Evolutionary conservation across 2,113 vertebrate genomes (phyloP).

Genomic region (Trichomycterus rosablanca): DNA sequence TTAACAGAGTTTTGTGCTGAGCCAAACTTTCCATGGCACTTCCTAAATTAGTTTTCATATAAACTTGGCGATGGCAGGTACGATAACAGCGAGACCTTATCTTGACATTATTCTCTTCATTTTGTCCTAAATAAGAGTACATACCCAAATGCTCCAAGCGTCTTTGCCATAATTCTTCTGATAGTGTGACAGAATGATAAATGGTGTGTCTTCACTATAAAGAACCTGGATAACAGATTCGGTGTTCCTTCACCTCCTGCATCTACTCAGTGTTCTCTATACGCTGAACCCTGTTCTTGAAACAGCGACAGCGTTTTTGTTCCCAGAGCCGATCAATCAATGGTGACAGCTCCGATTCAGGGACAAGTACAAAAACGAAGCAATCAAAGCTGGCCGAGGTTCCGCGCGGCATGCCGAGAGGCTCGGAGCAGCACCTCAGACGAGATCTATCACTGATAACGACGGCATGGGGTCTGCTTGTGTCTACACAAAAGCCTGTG

Average conservation of each 20-base stretch:
- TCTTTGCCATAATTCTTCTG: not conserved
- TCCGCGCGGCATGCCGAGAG: not conserved
- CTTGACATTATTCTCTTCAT: not conserved
- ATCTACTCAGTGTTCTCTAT: conserved; percentile 11
- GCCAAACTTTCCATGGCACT: not conserved
- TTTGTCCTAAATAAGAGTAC: conserved; percentile 1
- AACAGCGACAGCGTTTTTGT: conserved; percentile 4
- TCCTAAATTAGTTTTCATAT: not conserved
- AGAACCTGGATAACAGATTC: conserved; percentile 19
- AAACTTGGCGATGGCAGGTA: not conserved
- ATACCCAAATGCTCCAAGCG: not conserved
- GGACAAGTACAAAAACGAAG: conserved; percentile 11
- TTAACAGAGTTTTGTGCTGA: not conserved
- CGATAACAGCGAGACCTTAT: not conserved
- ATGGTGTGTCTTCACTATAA: conserved; percentile 18
- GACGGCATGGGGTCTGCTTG: not conserved
- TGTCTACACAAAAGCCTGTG: too few species aligned
- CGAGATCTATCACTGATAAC: conserved; percentile 10
- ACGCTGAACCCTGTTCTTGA: not conserved
- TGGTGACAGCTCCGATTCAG: not conserved
- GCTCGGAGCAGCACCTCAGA: not conserved
- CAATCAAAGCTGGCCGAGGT: not conserved
- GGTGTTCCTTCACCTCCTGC: not conserved
- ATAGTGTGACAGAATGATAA: conserved; percentile 32
- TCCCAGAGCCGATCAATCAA: conserved; percentile 26